Base-by-base conservation (phyloP, 2,888 invertebrate genomes). In the Xestia c-nigrum region DNA sequence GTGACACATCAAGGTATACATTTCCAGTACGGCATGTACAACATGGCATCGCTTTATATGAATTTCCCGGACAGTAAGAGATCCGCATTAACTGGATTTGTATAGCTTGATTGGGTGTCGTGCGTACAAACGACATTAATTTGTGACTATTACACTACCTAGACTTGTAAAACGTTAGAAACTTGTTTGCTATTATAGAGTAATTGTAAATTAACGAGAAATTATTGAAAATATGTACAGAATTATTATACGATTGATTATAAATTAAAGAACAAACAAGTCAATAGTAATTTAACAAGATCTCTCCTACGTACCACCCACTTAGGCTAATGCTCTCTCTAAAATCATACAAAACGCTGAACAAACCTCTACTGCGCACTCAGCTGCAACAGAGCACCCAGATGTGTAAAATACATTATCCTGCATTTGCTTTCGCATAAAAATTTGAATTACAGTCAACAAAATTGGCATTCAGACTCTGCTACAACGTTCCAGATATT, bases 381-480 rank as follows among this genome's bases (percentile, higher is more conserved):
- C 72, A 72, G 57, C 73, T 73, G 73, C 74, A 74, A 43, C 65
- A 66, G 74, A 72, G 63, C 74, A 78, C 72, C 77, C 80, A 78
- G 71, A 76, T 78, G 78, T 85, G 78, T 83, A 83, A 78, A 85
- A 76, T 63, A 73, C 72, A 78, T 81, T 78, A 73, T 72, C 76
- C 74, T 78, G 65, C 79, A 83, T 83, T 80, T 73, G 77, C 77
- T 81, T 82, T 83, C 78, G 55, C 85, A 87, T 85, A 87, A 87
- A 85, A 80, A 77, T 72, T 78, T 80, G 83, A 88, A 89, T 85
- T 85, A 88, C 80, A 91, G 89, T 91, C 92, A 93, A 92, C 91
- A 90, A 89, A 92, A 94, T 94, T 93, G 93, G 90, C 92, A 94
- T 94, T 94, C 94, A 92, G 90, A 91, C 91, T 91, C 91, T 91